Evolutionary conservation across 2,113 vertebrate genomes (phyloP).

Genomic region (Chaetodon trifascialis): DNA sequence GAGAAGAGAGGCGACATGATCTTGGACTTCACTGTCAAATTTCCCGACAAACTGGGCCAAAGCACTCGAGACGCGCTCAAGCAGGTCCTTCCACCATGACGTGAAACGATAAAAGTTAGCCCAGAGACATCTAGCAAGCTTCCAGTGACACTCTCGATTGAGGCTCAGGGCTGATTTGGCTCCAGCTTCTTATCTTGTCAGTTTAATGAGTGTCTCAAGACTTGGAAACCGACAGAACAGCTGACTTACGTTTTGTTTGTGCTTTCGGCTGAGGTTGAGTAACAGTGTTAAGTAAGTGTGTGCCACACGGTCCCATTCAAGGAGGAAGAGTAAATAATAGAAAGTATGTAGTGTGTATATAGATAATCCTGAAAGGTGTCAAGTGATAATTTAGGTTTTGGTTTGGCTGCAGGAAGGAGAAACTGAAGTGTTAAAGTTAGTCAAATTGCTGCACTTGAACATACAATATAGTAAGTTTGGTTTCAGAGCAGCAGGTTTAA

Average conservation of each 20-base stretch:
- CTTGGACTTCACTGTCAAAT: constrained; percentile 91
- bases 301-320: neutral
- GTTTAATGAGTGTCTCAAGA: constrained; percentile 21
- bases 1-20: constrained; percentile 93
- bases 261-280: constrained; percentile 5
- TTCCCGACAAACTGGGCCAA: constrained; percentile 89
- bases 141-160: constrained; percentile 9
- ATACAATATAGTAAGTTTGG: constrained; percentile 1
- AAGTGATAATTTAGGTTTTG: neutral
- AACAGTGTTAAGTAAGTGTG: constrained; percentile 19
- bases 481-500: constrained; percentile 39
- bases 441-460: neutral
- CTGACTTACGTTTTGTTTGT: constrained; percentile 5
- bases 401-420: constrained; percentile 13
- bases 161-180: constrained; percentile 29
- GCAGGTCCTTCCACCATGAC: constrained; percentile 89
- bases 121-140: neutral
- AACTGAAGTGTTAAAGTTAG: neutral
- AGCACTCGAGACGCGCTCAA: constrained; percentile 86
- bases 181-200: constrained; percentile 12
- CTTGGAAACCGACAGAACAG: constrained; percentile 5
- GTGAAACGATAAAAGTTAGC: neutral
- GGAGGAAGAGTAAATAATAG: neutral
- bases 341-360: neutral
- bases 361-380: neutral